phyloP scores from a whole-genome alignment of 2,888 invertebrate genomes.

The Epirrhoe alternata region DNA sequence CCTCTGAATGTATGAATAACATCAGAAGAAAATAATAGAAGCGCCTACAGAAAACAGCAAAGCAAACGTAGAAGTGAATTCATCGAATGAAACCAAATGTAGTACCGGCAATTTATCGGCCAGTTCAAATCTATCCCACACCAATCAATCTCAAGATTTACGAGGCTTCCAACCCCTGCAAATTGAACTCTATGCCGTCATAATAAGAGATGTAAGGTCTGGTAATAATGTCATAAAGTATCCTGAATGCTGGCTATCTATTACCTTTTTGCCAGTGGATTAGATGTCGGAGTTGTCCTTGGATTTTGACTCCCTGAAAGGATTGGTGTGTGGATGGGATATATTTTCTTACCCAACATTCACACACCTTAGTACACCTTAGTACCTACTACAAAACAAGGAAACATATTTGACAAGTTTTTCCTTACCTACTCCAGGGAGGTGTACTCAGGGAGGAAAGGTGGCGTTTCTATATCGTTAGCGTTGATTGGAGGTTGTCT shows the following conservation, averaged over 20 bases:
- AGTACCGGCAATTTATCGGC: neutral
- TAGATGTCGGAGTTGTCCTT: conserved; percentile 28
- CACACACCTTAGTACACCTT: no score
- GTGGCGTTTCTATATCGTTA: no score
- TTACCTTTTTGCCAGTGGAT: conserved; percentile 35
- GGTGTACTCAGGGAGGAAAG: no score
- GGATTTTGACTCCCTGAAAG: conserved; percentile 25
- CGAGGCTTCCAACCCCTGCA: conserved; percentile 7
- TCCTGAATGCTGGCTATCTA: conserved; percentile 35
- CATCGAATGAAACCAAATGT: conserved; percentile 4
- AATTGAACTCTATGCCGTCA: conserved; percentile 18
- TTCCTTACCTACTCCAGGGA: no score
- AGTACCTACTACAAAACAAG: no score
- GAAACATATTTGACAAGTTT: no score
- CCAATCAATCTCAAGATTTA: conserved; percentile 25
- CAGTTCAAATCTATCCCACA: conserved; percentile 22
- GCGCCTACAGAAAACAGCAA: conserved; percentile 2
- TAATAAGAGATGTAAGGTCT: conserved; percentile 22
- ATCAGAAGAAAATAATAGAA: neutral
- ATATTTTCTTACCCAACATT: no score
- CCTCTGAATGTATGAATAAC: neutral
- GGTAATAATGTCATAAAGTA: conserved; percentile 36
- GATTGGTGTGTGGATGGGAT: conserved; percentile 14
- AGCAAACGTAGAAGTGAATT: conserved; percentile 7
- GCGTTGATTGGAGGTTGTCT: no score